Evolutionary conservation across 2,113 vertebrate species (phyloP).

Genomic region (Epinephelus cyanopodus): DNA sequence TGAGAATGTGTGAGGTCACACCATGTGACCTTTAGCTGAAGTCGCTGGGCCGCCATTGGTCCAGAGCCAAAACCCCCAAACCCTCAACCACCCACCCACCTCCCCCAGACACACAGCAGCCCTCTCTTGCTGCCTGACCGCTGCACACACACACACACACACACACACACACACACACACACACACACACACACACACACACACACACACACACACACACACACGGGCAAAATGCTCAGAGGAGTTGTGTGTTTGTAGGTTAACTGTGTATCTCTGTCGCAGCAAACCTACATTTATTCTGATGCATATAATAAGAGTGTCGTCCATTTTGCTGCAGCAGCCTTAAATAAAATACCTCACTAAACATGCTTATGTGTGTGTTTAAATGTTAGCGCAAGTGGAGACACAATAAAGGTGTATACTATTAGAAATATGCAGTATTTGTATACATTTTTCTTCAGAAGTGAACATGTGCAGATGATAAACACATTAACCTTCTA

Average conservation of each 20-base stretch:
- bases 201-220: not conserved
- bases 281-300: not conserved
- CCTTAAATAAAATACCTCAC: not conserved
- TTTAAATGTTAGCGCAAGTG: not conserved
- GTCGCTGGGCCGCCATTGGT: conserved; percentile 75
- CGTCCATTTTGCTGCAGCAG: not conserved
- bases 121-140: conserved; percentile 44
- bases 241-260: conserved; percentile 12
- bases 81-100: conserved; percentile 40
- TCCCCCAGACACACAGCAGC: conserved; percentile 58
- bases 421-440: not conserved
- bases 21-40: conserved; percentile 77
- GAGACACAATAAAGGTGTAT: not conserved
- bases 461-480: not conserved
- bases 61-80: conserved; percentile 54
- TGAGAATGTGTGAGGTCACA: conserved; percentile 83
- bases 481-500: not conserved
- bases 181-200: not conserved
- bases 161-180: not conserved
- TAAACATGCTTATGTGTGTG: not conserved
- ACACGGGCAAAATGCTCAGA: conserved; percentile 23
- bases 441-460: not conserved
- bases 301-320: not conserved
- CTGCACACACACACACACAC: not conserved
- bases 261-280: not conserved